Percentiles rank a stretch among this genome's conserved stretches.
These are phyloP conservation scores for Upupa epops DNA, from an alignment of 2,113 vertebrate species.

Conservation along the genomic window DNA sequence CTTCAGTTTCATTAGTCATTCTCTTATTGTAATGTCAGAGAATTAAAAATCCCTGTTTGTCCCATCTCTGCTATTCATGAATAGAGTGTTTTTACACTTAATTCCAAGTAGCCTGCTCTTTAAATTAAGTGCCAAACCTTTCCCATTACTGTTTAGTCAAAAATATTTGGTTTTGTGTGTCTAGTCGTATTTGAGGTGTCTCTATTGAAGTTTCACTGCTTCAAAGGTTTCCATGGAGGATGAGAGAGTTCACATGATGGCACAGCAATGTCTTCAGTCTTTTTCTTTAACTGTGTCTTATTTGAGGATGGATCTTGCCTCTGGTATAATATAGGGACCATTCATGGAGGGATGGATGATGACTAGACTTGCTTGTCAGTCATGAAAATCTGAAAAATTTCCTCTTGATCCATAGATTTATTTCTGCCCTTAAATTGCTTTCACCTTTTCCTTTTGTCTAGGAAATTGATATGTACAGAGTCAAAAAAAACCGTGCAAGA, in stretches of 20 bases:
- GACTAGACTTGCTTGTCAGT: background rate
- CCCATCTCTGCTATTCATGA: background rate
- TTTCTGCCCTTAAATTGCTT: background rate
- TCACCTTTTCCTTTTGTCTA: background rate
- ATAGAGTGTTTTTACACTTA: background rate
- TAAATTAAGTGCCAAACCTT: background rate
- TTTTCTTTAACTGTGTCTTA: background rate
- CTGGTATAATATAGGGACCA: background rate
- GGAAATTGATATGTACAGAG: background rate
- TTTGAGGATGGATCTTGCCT: background rate
- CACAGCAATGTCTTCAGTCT: background rate
- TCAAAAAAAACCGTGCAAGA: background rate
- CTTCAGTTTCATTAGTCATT: conserved; percentile 17
- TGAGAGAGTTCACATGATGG: background rate
- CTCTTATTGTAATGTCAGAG: background rate
- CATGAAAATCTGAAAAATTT: background rate
- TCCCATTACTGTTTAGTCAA: background rate
- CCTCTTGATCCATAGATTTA: background rate
- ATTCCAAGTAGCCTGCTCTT: background rate
- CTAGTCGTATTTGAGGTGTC: background rate
- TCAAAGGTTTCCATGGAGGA: background rate
- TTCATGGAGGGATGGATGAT: background rate
- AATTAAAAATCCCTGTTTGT: conserved; percentile 7
- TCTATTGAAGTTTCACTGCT: background rate
- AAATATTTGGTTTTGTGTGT: background rate